Base-by-base conservation (phyloP, 2,113 vertebrate genomes). In the Phaethornis superciliosus region DNA sequence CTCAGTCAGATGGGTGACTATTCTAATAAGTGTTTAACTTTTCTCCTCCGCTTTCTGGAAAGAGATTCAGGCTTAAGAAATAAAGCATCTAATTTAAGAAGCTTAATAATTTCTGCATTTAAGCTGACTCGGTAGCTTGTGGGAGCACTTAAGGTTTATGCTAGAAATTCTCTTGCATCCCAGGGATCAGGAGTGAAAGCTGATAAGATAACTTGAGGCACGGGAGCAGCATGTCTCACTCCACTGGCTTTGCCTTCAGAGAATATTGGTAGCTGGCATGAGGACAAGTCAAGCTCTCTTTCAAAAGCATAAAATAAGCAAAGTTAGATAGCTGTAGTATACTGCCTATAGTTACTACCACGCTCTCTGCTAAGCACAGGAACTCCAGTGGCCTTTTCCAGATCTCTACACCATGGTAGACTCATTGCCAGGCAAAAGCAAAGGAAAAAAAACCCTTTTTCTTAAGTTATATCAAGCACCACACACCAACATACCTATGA, bases 21-120 rank as follows among this genome's bases (percentile, higher is more conserved):
- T 60, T 92, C 90, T 95, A 96, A 94, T 91, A 96, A 96, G 96
- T 62, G 74, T 93, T 91, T 96, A 76, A 84, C 88, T 97, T 96
- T 95, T 94, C 89, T 96, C 72, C 64, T 63, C 62, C 76, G 70
- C 86, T 97, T 96, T 95, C 85, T 93, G 69, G 37, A 70, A 65
- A 90, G 78, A 96, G 89, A 95, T 80, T 95, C 90, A 85, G 90
- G 81, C 80, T 96, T 97, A 97, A 96, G 86, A 95, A 97, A 96
- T 96, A 94, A 96, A 98, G 93, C 92, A 89, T 89, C 94, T 97
- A 97, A 97, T 98, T 97, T 98, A 98, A 98, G 98, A 95, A 97
- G 97, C 97, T 98, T 98, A 98, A 96, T 97, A 91, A 95, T 96
- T 97, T 96, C 95, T 93, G 93, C 44, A 51, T 97, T 98, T 97